Conservation (phyloP, 2,888 invertebrate genomes). For the Macrophya alboannulata region DNA sequence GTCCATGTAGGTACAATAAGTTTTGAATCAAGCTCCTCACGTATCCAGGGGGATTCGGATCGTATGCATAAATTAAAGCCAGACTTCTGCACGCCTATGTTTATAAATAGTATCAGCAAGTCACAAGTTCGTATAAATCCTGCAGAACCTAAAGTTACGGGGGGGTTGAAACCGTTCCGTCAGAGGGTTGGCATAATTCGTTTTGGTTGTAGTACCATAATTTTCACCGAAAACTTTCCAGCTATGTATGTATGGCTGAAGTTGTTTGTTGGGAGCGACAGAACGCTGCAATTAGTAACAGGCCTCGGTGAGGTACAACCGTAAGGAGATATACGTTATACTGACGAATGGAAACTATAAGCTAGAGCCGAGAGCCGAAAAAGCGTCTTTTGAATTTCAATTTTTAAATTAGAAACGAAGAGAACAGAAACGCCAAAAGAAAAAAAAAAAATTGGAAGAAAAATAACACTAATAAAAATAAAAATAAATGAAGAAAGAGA, state of each 20-base stretch:
- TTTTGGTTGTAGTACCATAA: constrained; percentile 15
- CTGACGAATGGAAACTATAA: not conserved
- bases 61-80: not conserved
- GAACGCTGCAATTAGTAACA: constrained; percentile 36
- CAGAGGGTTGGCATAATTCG: constrained; percentile 32
- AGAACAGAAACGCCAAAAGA: not conserved
- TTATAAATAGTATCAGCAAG: constrained; percentile 10
- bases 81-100: not conserved
- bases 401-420: not conserved
- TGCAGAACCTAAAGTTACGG: not conserved
- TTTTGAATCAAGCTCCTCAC: not conserved
- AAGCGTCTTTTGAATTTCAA: not conserved
- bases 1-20: not conserved
- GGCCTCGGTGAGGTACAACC: not conserved
- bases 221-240: constrained; percentile 42
- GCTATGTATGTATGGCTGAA: constrained; percentile 17
- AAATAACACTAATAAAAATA: not conserved
- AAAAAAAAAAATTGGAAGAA: not conserved
- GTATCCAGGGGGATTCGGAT: not conserved
- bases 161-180: constrained; percentile 12
- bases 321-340: not conserved
- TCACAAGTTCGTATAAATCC: constrained; percentile 18
- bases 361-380: not conserved
- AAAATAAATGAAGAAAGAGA: constrained; percentile 8
- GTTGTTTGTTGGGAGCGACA: constrained; percentile 27